These are phyloP conservation scores for Phyllotreta cruciferae DNA, from an alignment of 2,888 invertebrate species.

Conservation along the genomic window DNA sequence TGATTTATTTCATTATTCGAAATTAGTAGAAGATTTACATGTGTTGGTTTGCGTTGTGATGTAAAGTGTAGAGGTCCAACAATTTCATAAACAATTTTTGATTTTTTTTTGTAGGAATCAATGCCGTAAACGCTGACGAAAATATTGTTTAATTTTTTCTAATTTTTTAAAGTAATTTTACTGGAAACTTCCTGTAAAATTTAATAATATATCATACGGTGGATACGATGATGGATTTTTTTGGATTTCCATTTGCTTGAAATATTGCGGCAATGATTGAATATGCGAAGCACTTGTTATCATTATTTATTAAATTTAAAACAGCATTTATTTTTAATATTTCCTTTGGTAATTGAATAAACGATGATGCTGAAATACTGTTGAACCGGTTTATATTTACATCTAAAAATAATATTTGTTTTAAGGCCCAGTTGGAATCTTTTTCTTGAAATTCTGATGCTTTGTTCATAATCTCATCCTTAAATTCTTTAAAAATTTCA, in stretches of 20 bases:
- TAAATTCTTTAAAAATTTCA: too few species aligned
- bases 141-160: conserved; percentile 15
- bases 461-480: too few species aligned
- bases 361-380: neutral
- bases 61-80: conserved; percentile 16
- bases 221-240: conserved; percentile 7
- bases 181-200: conserved; percentile 10
- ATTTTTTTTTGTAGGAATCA: conserved; percentile 6
- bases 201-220: conserved; percentile 5
- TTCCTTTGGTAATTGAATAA: too few species aligned
- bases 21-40: conserved; percentile 5
- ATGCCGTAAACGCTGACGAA: conserved; percentile 8
- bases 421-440: neutral
- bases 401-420: too few species aligned
- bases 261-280: conserved; percentile 13
- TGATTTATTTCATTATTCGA: conserved; percentile 11
- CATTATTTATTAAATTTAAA: neutral
- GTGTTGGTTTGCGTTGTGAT: conserved; percentile 12
- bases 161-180: conserved; percentile 16
- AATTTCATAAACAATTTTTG: conserved; percentile 5
- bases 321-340: neutral
- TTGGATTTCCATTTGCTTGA: conserved; percentile 1
- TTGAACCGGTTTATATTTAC: too few species aligned
- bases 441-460: too few species aligned
- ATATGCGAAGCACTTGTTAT: neutral